Base-by-base conservation (phyloP, 2,888 invertebrate genomes). In the Merodon equestris region DNA sequence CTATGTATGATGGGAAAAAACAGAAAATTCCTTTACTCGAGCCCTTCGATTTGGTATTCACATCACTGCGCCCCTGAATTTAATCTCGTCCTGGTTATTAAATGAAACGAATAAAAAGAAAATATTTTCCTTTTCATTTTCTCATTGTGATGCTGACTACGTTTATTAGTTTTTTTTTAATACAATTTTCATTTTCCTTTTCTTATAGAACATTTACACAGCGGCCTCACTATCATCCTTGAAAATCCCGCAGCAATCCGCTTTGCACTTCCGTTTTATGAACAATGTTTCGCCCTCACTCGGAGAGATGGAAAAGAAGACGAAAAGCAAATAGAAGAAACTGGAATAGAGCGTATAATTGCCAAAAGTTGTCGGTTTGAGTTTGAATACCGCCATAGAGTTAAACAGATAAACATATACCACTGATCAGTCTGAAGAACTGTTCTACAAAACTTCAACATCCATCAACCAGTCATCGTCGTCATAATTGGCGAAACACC, bases 141-240 rank as follows among this genome's bases (percentile, higher is more conserved):
- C 27, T 36, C 58, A 14, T 50, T 51, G 45, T 53, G 47, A 34
- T 15, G 0, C 47, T 48, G 34, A 34, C 17, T 44, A 36, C 42
- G 57, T 63, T 68, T 68, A 66, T 66, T 56, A 66, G 48, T 51
- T 50, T 72, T 38, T 47, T 60, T 9, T 57, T 63, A 34, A 50
- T 51, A 56, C 19, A 56, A 47, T 61, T 54, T 34, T 36, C 1
- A 51, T 47, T 9, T 57, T 61, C 44, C 38, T 14, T 58, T 56
- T 38, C 56, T 76, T 76, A 10, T 56, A 76, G 76, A 60, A 66
- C 57, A 76, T 75, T 71, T 19, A 70, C 70, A 40, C n/a, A 40
- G 9, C 10, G n/a, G 40, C 40, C 40, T n/a, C 3, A 10, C 10
- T 15, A 47, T 18, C 17, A 9, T n/a, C 42, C 18, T n/a, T n/a